Evolutionary conservation across 1,140 invertebrate species (phyloP), one percentile per base, ranked within the genome.

Genomic region (Marisa cornuarietis): DNA sequence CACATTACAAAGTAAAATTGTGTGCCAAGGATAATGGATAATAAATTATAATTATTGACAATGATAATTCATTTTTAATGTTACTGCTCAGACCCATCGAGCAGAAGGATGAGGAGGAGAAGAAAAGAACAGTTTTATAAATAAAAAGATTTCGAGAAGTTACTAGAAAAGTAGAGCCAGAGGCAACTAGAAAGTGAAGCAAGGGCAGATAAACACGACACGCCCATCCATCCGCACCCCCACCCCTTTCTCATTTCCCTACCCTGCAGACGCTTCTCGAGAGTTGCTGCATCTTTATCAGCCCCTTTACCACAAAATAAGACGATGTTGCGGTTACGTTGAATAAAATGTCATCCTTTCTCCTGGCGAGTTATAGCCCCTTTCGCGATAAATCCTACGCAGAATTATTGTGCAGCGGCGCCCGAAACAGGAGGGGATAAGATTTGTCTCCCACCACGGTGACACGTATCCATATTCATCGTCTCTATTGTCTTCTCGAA

Each of bases 401-500:
- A 68, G 26, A 68, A 68, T 68, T 31, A 31, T 24, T 58, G 65
- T 68, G 65, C 22, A 31, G 26, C 22, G 22, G 65, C n/a, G 65
- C 26, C 65, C 65, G 26, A 68, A 68, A n/a, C 65, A 68, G 65
- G 54, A 18, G 22, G 65, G 65, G 65, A 68, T 68, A 31, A 68
- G 65, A 68, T 31, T 68, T n/a, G n/a, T 68, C 65, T 68, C 22
- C 65, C 14, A 11, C 65, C 26, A n/a, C 13, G 22, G 13, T n/a
- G 65, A n/a, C 26, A 24, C n/a, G 26, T 68, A 24, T 68, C 26
- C 65, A 68, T 68, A 68, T 68, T 68, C 65, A 68, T 68, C n/a
- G 65, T n/a, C 65, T 68, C 65, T 31, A 68, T 68, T 68, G 65
- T 68, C 65, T 68, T 68, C 65, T 68, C 65, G 22, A 68, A 68